Evolutionary conservation across 2,113 vertebrate genomes (phyloP), one percentile per base, ranked within the genome.

Genomic region (Elanus axillaris): DNA sequence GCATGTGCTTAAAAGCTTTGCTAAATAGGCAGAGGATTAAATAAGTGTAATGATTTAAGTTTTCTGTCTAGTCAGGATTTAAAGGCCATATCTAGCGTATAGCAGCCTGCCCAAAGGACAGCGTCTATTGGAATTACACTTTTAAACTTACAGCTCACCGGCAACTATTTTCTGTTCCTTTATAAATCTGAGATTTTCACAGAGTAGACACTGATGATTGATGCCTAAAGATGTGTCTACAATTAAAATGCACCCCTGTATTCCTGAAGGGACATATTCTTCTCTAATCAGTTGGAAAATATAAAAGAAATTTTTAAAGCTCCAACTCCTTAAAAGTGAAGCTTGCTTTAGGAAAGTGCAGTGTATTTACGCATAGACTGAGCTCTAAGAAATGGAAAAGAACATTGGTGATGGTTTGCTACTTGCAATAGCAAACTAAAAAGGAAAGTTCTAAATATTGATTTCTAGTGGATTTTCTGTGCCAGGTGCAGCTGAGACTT

Each of bases 11-110:
- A 89, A 94, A 94, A 84, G 14, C 27, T 94, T 82, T 91, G 31
- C 80, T 90, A 78, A 93, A 79, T 68, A 76, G 50, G 40, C 17
- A 82, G 42, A 95, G 58, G 78, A 90, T 90, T 95, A 94, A 92
- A 56, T 71, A 86, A 95, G 34, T 42, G 27, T 79, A 96, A 90
- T 85, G 45, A 68, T 89, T 93, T 94, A 93, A 93, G 29, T 92
- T 90, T n/a, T 58, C 81, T 62, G 58, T 72, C 85, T 64, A 60
- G 36, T 79, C 50, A 40, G 78, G 85, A 83, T 82, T 96, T 94
- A 69, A 94, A 93, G 84, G 69, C 77, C 45, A 11, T 76, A 82
- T 59, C 81, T 75, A 76, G 23, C 14, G 53, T 45, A 83, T 17
- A 78, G n/a, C 53, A 95, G 32, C 45, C 62, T 85, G 53, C 38